Conservation (phyloP, 2,797 vertebrate species). For the Pogonophryne albipinna region DNA sequence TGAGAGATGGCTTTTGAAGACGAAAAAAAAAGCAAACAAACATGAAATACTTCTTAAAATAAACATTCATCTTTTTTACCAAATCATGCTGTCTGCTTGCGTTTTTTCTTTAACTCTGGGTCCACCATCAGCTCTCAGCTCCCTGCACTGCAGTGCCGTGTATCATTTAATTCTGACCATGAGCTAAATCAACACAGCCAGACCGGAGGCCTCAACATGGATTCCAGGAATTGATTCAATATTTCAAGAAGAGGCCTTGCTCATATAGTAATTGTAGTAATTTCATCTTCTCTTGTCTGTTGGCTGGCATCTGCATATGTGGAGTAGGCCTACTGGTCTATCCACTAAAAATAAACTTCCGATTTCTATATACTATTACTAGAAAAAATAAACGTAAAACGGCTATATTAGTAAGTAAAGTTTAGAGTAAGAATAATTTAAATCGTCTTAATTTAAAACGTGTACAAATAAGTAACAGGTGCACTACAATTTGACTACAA, state of each 20-base stretch:
- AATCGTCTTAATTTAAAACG: not conserved
- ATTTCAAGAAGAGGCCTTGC: constrained; percentile 72
- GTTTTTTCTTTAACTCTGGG: constrained; percentile 7
- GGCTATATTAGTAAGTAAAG: not conserved
- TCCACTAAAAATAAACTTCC: not conserved
- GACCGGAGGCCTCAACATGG: constrained; percentile 60
- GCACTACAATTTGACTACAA: constrained; percentile 45
- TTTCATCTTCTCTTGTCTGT: constrained; percentile 63
- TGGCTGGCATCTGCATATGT: constrained; percentile 8
- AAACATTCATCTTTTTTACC: constrained; percentile 54
- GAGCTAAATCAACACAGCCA: constrained; percentile 70
- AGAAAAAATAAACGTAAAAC: not conserved
- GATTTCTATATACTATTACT: no score
- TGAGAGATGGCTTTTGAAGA: constrained; percentile 47
- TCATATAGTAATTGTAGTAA: constrained; percentile 59
- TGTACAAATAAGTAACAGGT: not conserved
- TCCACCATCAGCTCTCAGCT: not conserved
- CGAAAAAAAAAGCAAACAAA: constrained; percentile 46
- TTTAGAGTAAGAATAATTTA: not conserved
- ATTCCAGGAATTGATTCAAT: constrained; percentile 78
- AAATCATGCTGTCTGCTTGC: constrained; percentile 33
- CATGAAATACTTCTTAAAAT: constrained; percentile 65
- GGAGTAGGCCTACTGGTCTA: not conserved
- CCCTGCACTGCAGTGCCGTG: constrained; percentile 23
- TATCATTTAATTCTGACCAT: constrained; percentile 71